Percentiles rank a stretch among this genome's conserved stretches.
These are phyloP conservation scores for Theristicus caerulescens DNA, from an alignment of 2,113 vertebrate species.

Conservation along the genomic window DNA sequence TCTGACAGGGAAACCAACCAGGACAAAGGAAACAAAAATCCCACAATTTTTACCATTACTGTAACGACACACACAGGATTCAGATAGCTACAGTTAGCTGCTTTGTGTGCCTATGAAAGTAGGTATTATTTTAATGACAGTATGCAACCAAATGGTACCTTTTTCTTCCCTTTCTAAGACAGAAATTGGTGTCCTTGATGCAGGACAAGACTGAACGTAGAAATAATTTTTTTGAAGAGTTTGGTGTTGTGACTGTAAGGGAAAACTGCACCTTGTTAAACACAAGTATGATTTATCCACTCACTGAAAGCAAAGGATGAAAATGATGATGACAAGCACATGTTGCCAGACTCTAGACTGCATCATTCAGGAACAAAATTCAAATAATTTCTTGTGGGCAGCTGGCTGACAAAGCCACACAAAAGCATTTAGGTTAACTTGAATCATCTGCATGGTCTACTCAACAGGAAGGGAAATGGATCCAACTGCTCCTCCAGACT, in stretches of 20 bases:
- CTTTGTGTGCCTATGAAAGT: background rate
- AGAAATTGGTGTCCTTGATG: conserved; percentile 5
- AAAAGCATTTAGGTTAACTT: conserved; percentile 39
- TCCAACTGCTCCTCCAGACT: background rate
- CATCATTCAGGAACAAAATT: conserved; percentile 43
- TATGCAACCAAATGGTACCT: background rate
- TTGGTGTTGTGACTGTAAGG: background rate
- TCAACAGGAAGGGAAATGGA: background rate
- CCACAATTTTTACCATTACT: background rate
- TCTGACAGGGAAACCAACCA: background rate
- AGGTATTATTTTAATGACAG: background rate
- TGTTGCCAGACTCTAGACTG: background rate
- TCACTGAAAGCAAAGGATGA: conserved; percentile 14
- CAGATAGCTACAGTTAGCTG: background rate
- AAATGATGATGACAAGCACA: conserved; percentile 10
- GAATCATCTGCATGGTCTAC: background rate
- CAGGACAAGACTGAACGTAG: background rate
- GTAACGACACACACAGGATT: background rate
- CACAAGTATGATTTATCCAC: background rate
- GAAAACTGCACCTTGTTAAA: background rate
- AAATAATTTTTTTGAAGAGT: background rate
- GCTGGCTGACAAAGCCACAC: conserved; percentile 7
- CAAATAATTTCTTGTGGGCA: conserved; percentile 23
- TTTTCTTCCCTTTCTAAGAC: background rate
- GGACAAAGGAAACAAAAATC: background rate